Conservation (phyloP, 2,888 invertebrate genomes). For the Coelinius sp. region DNA sequence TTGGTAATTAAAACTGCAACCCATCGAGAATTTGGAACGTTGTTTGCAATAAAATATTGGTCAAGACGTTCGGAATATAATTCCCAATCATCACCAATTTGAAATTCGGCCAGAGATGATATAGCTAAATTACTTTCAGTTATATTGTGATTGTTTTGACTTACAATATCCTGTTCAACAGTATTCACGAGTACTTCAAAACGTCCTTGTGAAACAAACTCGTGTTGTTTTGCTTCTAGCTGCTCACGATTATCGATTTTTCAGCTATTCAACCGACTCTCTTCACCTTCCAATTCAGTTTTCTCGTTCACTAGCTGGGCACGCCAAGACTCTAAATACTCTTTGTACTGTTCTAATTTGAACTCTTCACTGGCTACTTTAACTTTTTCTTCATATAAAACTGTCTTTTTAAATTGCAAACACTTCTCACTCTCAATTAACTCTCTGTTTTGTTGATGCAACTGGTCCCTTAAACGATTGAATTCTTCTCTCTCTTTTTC, state of each 20-base stretch:
- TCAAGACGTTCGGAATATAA: constrained; percentile 46
- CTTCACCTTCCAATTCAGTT: neutral
- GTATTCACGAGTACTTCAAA: neutral
- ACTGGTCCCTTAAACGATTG: neutral
- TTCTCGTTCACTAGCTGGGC: neutral
- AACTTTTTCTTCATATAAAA: neutral
- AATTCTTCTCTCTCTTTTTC: neutral
- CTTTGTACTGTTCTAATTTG: neutral
- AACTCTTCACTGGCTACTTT: neutral
- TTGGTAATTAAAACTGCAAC: constrained; percentile 49
- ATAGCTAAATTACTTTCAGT: constrained; percentile 8
- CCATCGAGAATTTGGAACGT: constrained; percentile 44
- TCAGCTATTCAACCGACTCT: neutral
- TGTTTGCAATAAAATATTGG: constrained; percentile 47
- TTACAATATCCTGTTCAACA: neutral
- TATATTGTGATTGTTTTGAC: too few species aligned
- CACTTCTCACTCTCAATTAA: neutral
- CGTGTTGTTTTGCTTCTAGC: neutral
- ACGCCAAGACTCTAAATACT: neutral
- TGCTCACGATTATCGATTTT: neutral
- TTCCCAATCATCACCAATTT: constrained; percentile 43
- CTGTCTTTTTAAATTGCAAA: neutral
- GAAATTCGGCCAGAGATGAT: constrained; percentile 40
- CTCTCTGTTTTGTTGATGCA: neutral
- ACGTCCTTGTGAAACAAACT: neutral